Evolutionary conservation across 2,113 vertebrate species (phyloP).

Genomic region (Gallinago jamesoni): DNA sequence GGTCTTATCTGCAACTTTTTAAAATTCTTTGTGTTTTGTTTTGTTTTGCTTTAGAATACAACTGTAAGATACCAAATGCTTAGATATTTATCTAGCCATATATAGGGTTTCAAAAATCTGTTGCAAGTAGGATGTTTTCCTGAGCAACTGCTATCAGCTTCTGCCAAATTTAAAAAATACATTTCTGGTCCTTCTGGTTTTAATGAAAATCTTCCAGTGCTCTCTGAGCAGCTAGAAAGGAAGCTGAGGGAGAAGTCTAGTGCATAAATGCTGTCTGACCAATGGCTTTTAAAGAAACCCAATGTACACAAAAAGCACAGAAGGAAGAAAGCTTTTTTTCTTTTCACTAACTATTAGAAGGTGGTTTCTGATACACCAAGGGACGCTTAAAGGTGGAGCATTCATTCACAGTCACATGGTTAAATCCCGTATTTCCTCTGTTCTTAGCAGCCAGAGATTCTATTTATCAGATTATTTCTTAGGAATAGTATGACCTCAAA

Average conservation of each 20-base stretch:
- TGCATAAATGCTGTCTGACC: not conserved
- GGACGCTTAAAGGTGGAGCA: not conserved
- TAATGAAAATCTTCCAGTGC: not conserved
- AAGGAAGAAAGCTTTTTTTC: not conserved
- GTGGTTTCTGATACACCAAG: not conserved
- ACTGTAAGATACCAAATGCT: not conserved
- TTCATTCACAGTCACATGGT: not conserved
- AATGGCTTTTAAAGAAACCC: not conserved
- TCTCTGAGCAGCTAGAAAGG: not conserved
- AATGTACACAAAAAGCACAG: not conserved
- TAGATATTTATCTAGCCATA: constrained; percentile 12
- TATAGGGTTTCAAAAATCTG: constrained; percentile 34
- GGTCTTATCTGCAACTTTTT: not conserved
- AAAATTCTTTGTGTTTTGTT: not conserved
- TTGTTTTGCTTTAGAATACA: constrained; percentile 18
- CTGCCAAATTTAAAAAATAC: not conserved
- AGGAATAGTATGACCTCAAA: not conserved
- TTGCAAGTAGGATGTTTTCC: constrained; percentile 28
- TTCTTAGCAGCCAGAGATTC: not conserved
- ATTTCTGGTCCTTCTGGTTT: constrained; percentile 8
- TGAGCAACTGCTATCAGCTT: not conserved
- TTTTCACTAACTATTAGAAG: not conserved
- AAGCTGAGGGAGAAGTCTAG: not conserved
- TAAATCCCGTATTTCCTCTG: not conserved
- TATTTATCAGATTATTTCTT: not conserved